phyloP scores from a whole-genome alignment of 2,888 invertebrate genomes.

The Euplexia lucipara region DNA sequence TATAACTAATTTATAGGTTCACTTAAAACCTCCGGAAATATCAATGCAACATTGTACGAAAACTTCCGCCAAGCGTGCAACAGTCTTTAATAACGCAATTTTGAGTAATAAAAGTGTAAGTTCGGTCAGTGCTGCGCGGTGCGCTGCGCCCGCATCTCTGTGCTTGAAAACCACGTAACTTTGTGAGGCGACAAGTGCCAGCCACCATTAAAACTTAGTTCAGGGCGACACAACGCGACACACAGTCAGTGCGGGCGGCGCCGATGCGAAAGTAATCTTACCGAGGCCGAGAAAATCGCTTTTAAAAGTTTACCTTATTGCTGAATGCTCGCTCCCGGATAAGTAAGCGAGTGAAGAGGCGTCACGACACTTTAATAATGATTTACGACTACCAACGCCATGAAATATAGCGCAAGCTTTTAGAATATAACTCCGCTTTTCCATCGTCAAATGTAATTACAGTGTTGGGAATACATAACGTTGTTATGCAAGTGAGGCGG shows the following conservation, averaged over 20 bases:
- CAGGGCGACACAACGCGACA: slow-evolving; percentile 55
- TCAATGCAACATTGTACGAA: slow-evolving; percentile 35
- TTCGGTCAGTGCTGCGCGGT: slow-evolving; percentile 35
- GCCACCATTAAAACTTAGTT: slow-evolving; percentile 81
- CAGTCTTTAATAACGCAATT: slow-evolving; percentile 54
- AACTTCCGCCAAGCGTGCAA: slow-evolving; percentile 27
- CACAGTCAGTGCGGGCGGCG: slow-evolving; percentile 58
- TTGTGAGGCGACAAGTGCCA: slow-evolving; percentile 72
- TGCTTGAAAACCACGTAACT: slow-evolving; percentile 69
- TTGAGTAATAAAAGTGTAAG: slow-evolving; percentile 56
- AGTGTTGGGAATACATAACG: slow-evolving; percentile 27
- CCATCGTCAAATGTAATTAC: slow-evolving; percentile 34
- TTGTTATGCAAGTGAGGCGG: slow-evolving; percentile 32
- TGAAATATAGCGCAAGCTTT: slow-evolving; percentile 38
- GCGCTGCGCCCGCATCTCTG: slow-evolving; percentile 71
- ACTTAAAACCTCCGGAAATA: slow-evolving; percentile 33
- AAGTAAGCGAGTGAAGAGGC: slow-evolving; percentile 44
- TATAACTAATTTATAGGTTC: slow-evolving; percentile 1
- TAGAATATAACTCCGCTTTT: slow-evolving; percentile 24
- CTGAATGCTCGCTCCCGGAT: slow-evolving; percentile 48
- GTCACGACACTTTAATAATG: slow-evolving; percentile 49
- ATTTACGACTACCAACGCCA: slow-evolving; percentile 40
- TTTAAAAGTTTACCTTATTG: slow-evolving; percentile 68
- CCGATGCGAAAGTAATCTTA: slow-evolving; percentile 67
- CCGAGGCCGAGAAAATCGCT: slow-evolving; percentile 65